phyloP scores from a whole-genome alignment of 2,888 invertebrate species.

The Galerucella pusilla region DNA sequence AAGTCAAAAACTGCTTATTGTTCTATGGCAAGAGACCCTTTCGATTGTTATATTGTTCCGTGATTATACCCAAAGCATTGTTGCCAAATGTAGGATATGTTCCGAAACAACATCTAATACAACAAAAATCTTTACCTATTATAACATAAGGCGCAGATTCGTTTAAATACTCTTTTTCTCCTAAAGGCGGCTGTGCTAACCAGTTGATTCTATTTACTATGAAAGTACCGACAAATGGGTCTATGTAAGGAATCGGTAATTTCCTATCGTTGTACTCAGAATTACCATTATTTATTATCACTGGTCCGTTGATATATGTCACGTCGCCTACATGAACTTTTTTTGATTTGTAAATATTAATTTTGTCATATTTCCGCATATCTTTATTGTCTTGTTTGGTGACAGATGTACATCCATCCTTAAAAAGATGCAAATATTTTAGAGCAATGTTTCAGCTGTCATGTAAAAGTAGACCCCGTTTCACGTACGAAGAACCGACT shows the following conservation, averaged over 20 bases:
- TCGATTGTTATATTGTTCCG: too few species aligned
- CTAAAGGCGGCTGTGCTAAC: slow-evolving; percentile 66
- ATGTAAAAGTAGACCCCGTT: too few species aligned
- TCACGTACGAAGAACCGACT: too few species aligned
- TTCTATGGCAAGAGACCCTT: too few species aligned
- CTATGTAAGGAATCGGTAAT: slow-evolving; percentile 10
- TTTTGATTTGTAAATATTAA: slow-evolving; percentile 63
- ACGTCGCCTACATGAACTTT: slow-evolving; percentile 67
- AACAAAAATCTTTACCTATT: slow-evolving; percentile 62
- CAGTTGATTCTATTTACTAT: slow-evolving; percentile 62
- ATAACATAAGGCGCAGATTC: slow-evolving; percentile 66
- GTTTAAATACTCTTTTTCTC: slow-evolving; percentile 57
- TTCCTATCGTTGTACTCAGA: slow-evolving; percentile 18
- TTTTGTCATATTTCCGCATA: slow-evolving; percentile 37
- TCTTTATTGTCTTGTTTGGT: slow-evolving; percentile 13
- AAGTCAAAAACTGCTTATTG: too few species aligned
- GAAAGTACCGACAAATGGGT: slow-evolving; percentile 3
- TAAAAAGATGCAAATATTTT: slow-evolving; percentile 1
- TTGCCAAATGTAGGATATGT: too few species aligned
- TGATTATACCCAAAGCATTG: too few species aligned
- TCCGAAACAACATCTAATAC: not conserved
- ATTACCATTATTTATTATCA: slow-evolving; percentile 31
- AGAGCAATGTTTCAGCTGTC: too few species aligned
- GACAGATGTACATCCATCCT: slow-evolving; percentile 13
- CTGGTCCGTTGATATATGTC: slow-evolving; percentile 66